Base-by-base conservation (phyloP, 2,888 invertebrate genomes). In the Chrysolina oricalcia region DNA sequence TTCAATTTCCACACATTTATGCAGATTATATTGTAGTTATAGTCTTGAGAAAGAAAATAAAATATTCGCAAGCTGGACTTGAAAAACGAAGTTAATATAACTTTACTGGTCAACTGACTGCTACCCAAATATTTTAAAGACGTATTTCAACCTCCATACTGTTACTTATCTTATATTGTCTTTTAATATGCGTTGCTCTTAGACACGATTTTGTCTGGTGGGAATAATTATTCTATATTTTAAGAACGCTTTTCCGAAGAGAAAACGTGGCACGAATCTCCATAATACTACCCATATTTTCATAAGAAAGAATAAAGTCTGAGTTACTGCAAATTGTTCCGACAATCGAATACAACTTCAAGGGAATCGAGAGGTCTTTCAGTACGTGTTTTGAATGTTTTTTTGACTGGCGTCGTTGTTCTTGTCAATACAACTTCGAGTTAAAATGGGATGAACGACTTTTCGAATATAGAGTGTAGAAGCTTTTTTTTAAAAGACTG, bases 251-350 rank as follows among this genome's bases (percentile, higher is more conserved):
- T 43, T 43, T 15, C 15, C 13, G 21, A 53, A 9, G 53, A 23
- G 21, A 21, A 23, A 53, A 19, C 21, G n/a, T 35, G 35, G 35
- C 35, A 35, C 65, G 64, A 59, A 70, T 70, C 72, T 69, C 70
- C 75, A 72, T 75, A 72, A 43, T 59, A 65, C 64, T 72, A 69
- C 75, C 63, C 70, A 75, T 62, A 72, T 75, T 72, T 75, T 70
- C 72, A 72, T 56, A 48, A 10, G 64, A 50, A 72, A 69, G 66
- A 75, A 72, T 72, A 75, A 75, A 72, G 70, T 64, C 72, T 80
- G 75, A 79, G 78, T 79, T 78, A 79, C 78, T 80, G 78, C 80
- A 80, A 79, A 80, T 80, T 79, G 80, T 73, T 70, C 41, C 72
- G 46, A 79, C 78, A 79, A 79, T 80, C 74, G 76, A 75, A 78